Conservation (phyloP, 2,113 vertebrate species). For the Delphinus delphis region DNA sequence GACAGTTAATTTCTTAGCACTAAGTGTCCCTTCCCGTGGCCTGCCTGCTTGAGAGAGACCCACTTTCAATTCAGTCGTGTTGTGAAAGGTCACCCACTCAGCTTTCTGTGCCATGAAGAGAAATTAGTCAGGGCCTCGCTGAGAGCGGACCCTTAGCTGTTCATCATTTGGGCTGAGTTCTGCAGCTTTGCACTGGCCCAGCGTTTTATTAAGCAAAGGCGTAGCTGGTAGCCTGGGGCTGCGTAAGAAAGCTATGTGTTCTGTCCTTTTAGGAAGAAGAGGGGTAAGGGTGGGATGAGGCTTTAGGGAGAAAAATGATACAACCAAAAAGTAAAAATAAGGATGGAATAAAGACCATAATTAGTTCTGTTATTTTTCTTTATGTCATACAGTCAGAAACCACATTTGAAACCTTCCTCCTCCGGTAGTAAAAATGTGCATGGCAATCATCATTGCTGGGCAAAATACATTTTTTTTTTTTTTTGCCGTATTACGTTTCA, state of each 20-base stretch:
- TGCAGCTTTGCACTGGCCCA: slow-evolving; percentile 9
- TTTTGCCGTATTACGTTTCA: slow-evolving; percentile 64
- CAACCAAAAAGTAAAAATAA: slow-evolving; percentile 28
- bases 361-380: slow-evolving; percentile 53
- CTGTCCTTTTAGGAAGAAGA: slow-evolving; percentile 23
- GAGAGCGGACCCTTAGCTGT: slow-evolving; percentile 50
- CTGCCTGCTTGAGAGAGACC: background rate
- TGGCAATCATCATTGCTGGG: slow-evolving; percentile 30
- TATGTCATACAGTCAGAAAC: slow-evolving; percentile 9
- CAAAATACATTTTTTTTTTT: background rate
- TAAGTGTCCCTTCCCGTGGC: background rate
- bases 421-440: slow-evolving; percentile 19
- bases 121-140: slow-evolving; percentile 69
- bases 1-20: background rate
- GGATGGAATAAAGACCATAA: background rate
- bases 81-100: slow-evolving; percentile 70
- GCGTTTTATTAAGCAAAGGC: slow-evolving; percentile 58
- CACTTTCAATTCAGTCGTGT: slow-evolving; percentile 43
- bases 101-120: slow-evolving; percentile 69
- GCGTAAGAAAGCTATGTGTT: slow-evolving; percentile 32
- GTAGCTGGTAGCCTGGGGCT: background rate
- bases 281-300: background rate
- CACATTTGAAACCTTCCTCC: background rate
- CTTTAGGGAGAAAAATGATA: background rate
- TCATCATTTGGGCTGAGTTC: background rate